These are phyloP conservation scores for Ennomos erosarius DNA, from an alignment of 2,888 invertebrate genomes.

Conservation along the genomic window DNA sequence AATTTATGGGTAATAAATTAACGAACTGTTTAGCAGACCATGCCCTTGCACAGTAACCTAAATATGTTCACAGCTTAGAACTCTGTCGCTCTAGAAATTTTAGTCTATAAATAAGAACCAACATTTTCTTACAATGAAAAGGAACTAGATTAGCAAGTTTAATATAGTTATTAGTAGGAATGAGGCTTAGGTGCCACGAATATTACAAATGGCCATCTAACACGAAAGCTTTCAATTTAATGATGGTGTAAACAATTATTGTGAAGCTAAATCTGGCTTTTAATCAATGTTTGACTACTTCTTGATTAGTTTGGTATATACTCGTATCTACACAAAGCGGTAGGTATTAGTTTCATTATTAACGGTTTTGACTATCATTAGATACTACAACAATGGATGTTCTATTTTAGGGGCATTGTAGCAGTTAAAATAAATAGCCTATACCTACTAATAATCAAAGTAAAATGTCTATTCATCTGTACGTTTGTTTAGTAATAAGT, in stretches of 20 bases:
- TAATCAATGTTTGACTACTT: constrained; percentile 44
- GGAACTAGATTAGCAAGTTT: constrained; percentile 2
- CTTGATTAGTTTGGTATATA: constrained; percentile 53
- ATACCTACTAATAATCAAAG: too few relatives aligned
- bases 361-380: too few relatives aligned
- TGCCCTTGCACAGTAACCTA: constrained; percentile 50
- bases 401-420: too few relatives aligned
- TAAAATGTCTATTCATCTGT: too few relatives aligned
- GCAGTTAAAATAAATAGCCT: too few relatives aligned
- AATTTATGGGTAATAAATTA: constrained; percentile 74
- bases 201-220: constrained; percentile 67
- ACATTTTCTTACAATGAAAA: constrained; percentile 4
- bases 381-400: too few relatives aligned
- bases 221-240: constrained; percentile 79
- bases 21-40: constrained; percentile 58
- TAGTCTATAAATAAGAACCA: neutral
- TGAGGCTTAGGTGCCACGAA: constrained; percentile 59
- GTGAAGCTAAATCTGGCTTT: constrained; percentile 39
- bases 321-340: neutral
- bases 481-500: too few relatives aligned
- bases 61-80: constrained; percentile 3
- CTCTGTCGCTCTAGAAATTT: constrained; percentile 1
- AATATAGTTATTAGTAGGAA: constrained; percentile 37
- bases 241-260: constrained; percentile 60
- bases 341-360: neutral